Conservation (phyloP, 2,797 vertebrate genomes). For the Acanthurus tractus region DNA sequence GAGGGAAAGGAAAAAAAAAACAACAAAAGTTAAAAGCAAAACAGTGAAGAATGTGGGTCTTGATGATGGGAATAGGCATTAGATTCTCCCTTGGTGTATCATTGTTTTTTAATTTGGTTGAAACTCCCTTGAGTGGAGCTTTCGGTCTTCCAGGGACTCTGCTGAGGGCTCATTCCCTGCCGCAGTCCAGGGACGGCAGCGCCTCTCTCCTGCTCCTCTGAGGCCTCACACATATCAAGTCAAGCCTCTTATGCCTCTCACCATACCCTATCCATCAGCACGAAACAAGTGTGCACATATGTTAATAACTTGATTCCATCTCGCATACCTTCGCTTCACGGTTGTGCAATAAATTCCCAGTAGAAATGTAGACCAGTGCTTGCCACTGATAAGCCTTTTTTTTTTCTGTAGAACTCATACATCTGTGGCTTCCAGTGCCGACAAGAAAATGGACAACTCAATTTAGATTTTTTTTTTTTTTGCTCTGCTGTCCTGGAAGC, state of each 20-base stretch:
- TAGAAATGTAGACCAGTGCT: conserved; percentile 64
- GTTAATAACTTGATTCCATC: conserved; percentile 77
- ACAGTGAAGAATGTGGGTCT: conserved; percentile 82
- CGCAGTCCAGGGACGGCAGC: conserved; percentile 63
- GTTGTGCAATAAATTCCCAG: conserved; percentile 70
- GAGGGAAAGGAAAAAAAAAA: conserved; percentile 46
- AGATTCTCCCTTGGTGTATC: conserved; percentile 80
- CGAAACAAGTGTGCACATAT: conserved; percentile 65
- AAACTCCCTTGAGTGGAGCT: conserved; percentile 75
- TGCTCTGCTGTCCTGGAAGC: conserved; percentile 30
- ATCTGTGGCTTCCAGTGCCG: conserved; percentile 44
- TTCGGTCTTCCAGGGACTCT: conserved; percentile 72
- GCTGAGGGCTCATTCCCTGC: conserved; percentile 46
- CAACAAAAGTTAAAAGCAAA: conserved; percentile 84
- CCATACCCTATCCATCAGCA: conserved; percentile 49
- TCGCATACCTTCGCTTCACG: conserved; percentile 54
- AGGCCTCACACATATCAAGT: conserved; percentile 69
- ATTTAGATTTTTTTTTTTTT: conserved; percentile 54
- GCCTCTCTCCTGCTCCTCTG: conserved; percentile 61
- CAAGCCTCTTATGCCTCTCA: conserved; percentile 55
- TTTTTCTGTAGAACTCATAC: conserved; percentile 58
- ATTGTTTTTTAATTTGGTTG: conserved; percentile 86
- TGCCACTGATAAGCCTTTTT: conserved; percentile 34
- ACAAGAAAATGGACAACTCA: conserved; percentile 55
- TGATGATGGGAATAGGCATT: conserved; percentile 86